A percentile compares a stretch with the other conserved stretches of the same genome.
These are phyloP conservation scores for Drosophila setifemur DNA, from an alignment of 1,140 invertebrate species.

Conservation along the genomic window DNA sequence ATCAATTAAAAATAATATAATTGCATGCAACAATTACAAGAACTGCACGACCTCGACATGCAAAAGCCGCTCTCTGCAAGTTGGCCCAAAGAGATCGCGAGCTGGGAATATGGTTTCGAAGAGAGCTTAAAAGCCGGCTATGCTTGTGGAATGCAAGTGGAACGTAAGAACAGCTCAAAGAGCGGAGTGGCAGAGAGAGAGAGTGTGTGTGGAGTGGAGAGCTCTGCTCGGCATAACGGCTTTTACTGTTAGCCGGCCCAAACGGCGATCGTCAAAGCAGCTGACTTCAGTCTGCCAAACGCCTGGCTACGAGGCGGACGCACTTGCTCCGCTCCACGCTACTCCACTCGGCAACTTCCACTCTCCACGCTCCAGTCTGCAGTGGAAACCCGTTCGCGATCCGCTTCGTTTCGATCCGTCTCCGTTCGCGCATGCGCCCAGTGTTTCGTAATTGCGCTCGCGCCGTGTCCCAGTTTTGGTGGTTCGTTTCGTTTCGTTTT, in stretches of 20 bases:
- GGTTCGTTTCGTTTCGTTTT: slow-evolving; percentile 56
- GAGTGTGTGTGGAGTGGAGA: slow-evolving; percentile 26
- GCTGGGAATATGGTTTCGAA: background rate
- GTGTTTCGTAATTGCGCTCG: slow-evolving; percentile 69
- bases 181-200: background rate
- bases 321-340: slow-evolving; percentile 24
- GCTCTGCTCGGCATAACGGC: slow-evolving; percentile 57
- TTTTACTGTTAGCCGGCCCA: slow-evolving; percentile 68
- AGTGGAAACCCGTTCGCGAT: slow-evolving; percentile 51
- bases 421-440: slow-evolving; percentile 60
- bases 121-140: slow-evolving; percentile 18
- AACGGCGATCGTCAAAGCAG: slow-evolving; percentile 34
- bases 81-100: slow-evolving; percentile 36
- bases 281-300: slow-evolving; percentile 76
- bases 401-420: slow-evolving; percentile 12
- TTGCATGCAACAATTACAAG: slow-evolving; percentile 62
- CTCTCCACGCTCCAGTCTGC: background rate
- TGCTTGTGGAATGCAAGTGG: slow-evolving; percentile 18
- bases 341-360: too few relatives aligned
- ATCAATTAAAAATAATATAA: slow-evolving; percentile 68
- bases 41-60: slow-evolving; percentile 75
- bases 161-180: background rate
- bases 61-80: slow-evolving; percentile 46
- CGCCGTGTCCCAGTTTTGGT: slow-evolving; percentile 68
- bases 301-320: slow-evolving; percentile 73